A percentile compares a stretch with the other conserved stretches of the same genome.
Conservation (phyloP, 2,797 vertebrate species). For the Phyllotis vaccarum region DNA sequence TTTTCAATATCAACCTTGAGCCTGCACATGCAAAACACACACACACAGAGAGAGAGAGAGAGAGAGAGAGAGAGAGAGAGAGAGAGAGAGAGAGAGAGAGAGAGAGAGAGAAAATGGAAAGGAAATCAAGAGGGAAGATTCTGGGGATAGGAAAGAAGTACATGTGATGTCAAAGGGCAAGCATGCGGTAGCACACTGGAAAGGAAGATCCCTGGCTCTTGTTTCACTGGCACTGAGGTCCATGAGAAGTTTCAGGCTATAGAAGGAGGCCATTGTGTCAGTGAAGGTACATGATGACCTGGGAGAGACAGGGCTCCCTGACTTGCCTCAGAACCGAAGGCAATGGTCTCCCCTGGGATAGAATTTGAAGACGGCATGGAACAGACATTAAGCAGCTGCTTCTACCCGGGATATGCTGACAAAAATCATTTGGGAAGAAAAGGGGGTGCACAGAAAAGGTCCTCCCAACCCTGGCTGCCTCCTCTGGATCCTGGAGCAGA, state of each 20-base stretch:
- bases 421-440: background rate
- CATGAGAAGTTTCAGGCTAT: background rate
- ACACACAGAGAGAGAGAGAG: background rate
- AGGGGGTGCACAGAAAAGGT: background rate
- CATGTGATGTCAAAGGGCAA: background rate
- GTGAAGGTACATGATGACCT: background rate
- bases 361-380: background rate
- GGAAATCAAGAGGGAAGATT: no score
- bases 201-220: background rate
- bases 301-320: background rate
- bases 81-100: no score
- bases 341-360: background rate
- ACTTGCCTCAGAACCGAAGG: background rate
- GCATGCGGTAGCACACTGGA: rapidly evolving
- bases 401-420: background rate
- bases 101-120: no score
- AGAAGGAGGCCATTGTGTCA: background rate
- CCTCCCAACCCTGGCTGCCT: background rate
- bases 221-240: no score
- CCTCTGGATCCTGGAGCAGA: background rate
- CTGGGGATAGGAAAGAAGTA: no score
- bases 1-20: background rate
- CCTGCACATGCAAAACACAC: background rate
- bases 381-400: background rate
- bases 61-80: background rate